phyloP scores from a whole-genome alignment of 2,113 vertebrate genomes.

The Arvicanthis niloticus region DNA sequence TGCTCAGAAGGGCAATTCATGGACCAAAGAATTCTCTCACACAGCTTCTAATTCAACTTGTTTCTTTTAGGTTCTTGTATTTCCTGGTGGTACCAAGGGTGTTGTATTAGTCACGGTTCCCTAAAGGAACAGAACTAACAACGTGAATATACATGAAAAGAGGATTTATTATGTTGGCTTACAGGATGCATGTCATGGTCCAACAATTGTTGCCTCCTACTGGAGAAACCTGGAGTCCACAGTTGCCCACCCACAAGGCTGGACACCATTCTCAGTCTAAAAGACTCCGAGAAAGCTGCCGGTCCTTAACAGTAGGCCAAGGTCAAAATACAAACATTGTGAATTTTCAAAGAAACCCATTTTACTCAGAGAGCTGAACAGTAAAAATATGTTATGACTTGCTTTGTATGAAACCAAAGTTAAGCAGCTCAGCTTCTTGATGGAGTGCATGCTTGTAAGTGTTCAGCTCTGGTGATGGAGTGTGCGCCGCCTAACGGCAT shows the following conservation, averaged over 20 bases:
- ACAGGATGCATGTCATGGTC: background rate
- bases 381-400: conserved; percentile 1
- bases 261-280: too few species aligned
- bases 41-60: background rate
- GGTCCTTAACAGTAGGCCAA: background rate
- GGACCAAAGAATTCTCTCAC: background rate
- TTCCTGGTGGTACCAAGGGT: background rate
- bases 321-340: background rate
- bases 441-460: too few species aligned
- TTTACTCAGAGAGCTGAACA: background rate
- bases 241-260: background rate
- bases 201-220: background rate
- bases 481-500: background rate
- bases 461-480: background rate
- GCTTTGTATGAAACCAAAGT: conserved; percentile 5
- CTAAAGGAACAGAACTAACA: background rate
- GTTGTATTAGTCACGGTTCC: background rate
- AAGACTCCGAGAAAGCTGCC: background rate
- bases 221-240: background rate
- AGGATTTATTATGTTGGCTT: background rate
- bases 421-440: background rate
- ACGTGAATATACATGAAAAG: background rate
- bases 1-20: background rate
- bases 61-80: background rate
- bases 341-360: background rate